These are phyloP conservation scores for Cryptotermes secundus DNA, from an alignment of 1,140 invertebrate genomes.

Conservation along the genomic window DNA sequence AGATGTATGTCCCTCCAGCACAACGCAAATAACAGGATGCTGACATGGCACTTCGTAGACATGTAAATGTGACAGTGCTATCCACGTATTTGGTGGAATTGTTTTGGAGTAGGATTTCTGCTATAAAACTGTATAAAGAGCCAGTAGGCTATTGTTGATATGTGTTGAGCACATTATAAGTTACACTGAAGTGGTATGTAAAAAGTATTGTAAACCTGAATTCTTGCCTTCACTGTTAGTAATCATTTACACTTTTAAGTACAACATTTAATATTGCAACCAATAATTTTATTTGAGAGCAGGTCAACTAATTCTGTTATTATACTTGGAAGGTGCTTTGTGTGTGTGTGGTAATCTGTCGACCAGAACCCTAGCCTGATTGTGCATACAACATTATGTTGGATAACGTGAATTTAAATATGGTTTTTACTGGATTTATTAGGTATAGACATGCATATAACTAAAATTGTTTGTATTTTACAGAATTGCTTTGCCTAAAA, in stretches of 20 bases:
- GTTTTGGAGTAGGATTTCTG: not conserved
- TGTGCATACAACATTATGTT: not conserved
- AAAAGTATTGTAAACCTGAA: not conserved
- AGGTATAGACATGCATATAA: not conserved
- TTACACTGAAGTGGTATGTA: not conserved
- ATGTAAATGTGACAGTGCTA: not conserved
- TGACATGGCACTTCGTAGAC: not conserved
- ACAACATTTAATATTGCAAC: constrained; percentile 6
- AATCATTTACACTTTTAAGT: not conserved
- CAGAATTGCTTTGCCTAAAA: not conserved
- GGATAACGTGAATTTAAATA: not conserved
- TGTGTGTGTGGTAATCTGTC: not conserved
- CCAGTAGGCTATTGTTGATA: not conserved
- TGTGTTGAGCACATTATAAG: not conserved
- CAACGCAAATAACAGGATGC: constrained; percentile 30
- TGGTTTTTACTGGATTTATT: not conserved
- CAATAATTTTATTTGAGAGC: not conserved
- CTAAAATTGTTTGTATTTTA: not conserved
- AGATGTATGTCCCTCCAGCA: constrained; percentile 34
- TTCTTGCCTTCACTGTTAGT: not conserved
- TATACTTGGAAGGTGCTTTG: not conserved
- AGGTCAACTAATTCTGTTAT: not conserved
- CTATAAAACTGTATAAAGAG: not conserved
- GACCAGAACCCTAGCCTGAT: not conserved
- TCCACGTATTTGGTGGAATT: not conserved